These are phyloP conservation scores for Suillia variegata DNA, from an alignment of 2,888 invertebrate species.

Conservation along the genomic window DNA sequence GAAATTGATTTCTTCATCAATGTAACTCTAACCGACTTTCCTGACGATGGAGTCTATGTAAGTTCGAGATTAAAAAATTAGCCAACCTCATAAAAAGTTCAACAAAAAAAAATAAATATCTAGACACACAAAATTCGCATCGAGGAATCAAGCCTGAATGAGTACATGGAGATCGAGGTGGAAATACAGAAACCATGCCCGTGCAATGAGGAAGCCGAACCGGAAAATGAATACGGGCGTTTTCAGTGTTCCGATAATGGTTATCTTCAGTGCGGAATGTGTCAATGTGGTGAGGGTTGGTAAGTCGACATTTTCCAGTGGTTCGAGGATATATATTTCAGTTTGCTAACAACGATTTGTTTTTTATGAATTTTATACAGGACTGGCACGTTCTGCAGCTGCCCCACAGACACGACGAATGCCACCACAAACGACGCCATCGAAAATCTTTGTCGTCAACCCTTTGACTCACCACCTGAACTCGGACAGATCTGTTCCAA, in stretches of 20 bases:
- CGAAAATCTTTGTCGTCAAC: slow-evolving; percentile 55
- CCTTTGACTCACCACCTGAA: slow-evolving; percentile 41
- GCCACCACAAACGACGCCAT: slow-evolving; percentile 48
- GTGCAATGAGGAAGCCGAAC: slow-evolving; percentile 60
- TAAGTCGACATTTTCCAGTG: slow-evolving; percentile 41
- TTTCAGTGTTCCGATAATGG: slow-evolving; percentile 61
- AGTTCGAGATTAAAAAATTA: too few species aligned
- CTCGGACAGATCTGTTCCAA: slow-evolving; percentile 68
- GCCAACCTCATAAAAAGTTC: too few species aligned
- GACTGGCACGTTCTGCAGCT: slow-evolving; percentile 52
- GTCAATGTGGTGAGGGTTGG: slow-evolving; percentile 70
- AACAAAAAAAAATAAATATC: too few species aligned
- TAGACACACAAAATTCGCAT: slow-evolving; percentile 67
- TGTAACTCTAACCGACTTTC: slow-evolving; percentile 66
- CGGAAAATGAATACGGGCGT: slow-evolving; percentile 41
- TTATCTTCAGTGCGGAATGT: slow-evolving; percentile 69
- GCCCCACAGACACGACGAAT: slow-evolving; percentile 45
- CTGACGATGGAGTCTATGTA: slow-evolving; percentile 63
- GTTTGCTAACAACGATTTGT: background rate
- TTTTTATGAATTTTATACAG: too few species aligned
- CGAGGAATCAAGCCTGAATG: slow-evolving; percentile 78
- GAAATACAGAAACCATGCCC: slow-evolving; percentile 77
- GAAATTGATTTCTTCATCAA: slow-evolving; percentile 70
- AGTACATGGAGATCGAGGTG: slow-evolving; percentile 71
- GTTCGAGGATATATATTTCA: background rate